Evolutionary conservation across 2,113 vertebrate species (phyloP).

Genomic region (Otis tarda): DNA sequence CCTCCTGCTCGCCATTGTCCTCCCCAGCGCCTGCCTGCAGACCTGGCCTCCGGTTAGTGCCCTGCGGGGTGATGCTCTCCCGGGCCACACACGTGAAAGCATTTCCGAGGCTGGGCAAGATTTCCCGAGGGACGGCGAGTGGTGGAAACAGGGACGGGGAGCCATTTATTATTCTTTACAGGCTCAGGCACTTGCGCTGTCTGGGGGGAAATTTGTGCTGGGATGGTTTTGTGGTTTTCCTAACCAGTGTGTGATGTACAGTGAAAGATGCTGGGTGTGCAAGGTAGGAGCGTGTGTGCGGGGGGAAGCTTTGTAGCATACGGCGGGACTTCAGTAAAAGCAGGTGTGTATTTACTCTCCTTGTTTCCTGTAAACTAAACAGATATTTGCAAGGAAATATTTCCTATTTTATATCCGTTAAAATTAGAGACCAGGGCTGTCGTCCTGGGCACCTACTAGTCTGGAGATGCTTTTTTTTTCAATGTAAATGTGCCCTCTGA

Average conservation of each 20-base stretch:
- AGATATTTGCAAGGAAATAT: not conserved
- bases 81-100: not conserved
- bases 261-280: not conserved
- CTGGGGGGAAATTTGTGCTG: not conserved
- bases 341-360: not conserved
- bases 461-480: not conserved
- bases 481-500: not conserved
- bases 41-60: not conserved
- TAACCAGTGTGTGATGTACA: accelerated
- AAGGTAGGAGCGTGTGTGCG: accelerated
- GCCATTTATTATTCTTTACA: not conserved
- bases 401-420: not conserved
- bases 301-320: not conserved
- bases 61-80: not conserved
- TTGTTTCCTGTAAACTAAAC: not conserved
- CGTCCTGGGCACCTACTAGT: accelerated
- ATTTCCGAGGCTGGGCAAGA: not conserved
- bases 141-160: not conserved
- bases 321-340: not conserved
- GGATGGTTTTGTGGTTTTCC: not conserved
- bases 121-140: not conserved
- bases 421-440: not conserved
- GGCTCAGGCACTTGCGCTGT: accelerated
- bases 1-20: not conserved
- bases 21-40: not conserved